These are phyloP conservation scores for Antennarius maculatus DNA, from an alignment of 2,797 vertebrate genomes.

Conservation along the genomic window DNA sequence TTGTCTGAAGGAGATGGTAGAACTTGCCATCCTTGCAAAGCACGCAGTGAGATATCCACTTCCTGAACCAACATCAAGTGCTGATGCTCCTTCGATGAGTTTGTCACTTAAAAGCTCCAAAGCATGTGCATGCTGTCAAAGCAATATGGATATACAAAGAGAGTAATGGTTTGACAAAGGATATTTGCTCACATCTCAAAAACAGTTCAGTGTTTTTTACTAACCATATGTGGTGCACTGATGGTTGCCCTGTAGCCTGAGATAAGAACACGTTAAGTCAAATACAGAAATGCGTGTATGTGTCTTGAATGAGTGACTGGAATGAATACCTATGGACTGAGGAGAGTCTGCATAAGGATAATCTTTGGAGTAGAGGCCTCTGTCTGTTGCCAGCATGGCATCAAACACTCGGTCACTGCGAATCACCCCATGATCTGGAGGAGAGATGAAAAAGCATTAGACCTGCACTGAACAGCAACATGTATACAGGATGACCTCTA, in stretches of 20 bases:
- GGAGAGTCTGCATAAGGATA: constrained; percentile 91
- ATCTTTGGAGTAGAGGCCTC: constrained; percentile 86
- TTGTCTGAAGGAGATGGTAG: background rate
- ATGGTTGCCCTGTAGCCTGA: constrained; percentile 94
- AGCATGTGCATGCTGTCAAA: constrained; percentile 87
- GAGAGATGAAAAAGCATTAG: background rate
- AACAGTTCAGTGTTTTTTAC: constrained; percentile 38
- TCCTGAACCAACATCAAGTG: constrained; percentile 91
- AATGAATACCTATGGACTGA: constrained; percentile 87
- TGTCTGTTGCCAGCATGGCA: constrained; percentile 88
- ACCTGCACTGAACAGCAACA: background rate
- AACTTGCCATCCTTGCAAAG: constrained; percentile 90
- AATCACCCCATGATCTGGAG: constrained; percentile 88
- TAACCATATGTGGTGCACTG: constrained; percentile 95
- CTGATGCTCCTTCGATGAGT: constrained; percentile 87
- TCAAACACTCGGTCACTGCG: constrained; percentile 83
- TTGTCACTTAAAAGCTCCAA: constrained; percentile 90
- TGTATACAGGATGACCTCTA: background rate
- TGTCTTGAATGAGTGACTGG: background rate
- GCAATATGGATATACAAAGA: background rate
- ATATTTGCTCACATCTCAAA: constrained; percentile 1
- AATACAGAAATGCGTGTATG: background rate
- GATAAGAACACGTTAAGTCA: constrained; percentile 36
- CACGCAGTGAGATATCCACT: constrained; percentile 93
- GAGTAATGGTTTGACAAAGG: background rate